Percentiles rank a stretch among this genome's conserved stretches.
Conservation (phyloP, 1,140 invertebrate genomes). For the Cydia strobilella region DNA sequence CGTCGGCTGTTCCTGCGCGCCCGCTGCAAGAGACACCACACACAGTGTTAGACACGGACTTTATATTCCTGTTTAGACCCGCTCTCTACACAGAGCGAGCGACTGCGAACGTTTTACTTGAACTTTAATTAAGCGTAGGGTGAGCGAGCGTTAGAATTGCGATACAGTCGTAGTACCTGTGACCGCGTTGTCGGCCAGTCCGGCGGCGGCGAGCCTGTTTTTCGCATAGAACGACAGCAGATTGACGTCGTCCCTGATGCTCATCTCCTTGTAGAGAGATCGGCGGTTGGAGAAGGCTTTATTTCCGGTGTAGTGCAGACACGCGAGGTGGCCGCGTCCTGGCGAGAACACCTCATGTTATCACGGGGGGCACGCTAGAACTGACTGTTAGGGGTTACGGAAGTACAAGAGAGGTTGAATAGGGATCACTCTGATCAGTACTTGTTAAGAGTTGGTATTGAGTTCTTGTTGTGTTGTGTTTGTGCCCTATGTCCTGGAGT, state of each 20-base stretch:
- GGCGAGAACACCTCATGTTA: constrained; percentile 71
- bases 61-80: constrained; percentile 62
- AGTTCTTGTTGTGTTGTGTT: constrained; percentile 34
- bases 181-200: constrained; percentile 71
- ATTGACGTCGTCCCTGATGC: constrained; percentile 85
- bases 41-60: constrained; percentile 76
- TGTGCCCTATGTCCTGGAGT: constrained; percentile 22
- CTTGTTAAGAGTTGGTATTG: constrained; percentile 51
- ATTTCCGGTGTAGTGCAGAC: constrained; percentile 88
- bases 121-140: constrained; percentile 69
- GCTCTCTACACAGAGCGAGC: constrained; percentile 52
- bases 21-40: constrained; percentile 81
- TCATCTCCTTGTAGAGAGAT: constrained; percentile 84
- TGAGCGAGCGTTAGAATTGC: constrained; percentile 65
- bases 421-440: constrained; percentile 15
- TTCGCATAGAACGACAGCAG: constrained; percentile 88
- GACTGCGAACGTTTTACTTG: constrained; percentile 47
- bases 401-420: neutral
- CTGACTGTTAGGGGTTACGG: constrained; percentile 34
- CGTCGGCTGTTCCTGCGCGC: constrained; percentile 76
- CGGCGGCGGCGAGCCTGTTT: constrained; percentile 84
- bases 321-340: constrained; percentile 87
- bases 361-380: constrained; percentile 62
- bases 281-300: constrained; percentile 86
- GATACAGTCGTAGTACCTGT: constrained; percentile 71